Evolutionary conservation across 2,113 vertebrate genomes (phyloP), one percentile per base, ranked within the genome.

Genomic region (Apteryx owenii): DNA sequence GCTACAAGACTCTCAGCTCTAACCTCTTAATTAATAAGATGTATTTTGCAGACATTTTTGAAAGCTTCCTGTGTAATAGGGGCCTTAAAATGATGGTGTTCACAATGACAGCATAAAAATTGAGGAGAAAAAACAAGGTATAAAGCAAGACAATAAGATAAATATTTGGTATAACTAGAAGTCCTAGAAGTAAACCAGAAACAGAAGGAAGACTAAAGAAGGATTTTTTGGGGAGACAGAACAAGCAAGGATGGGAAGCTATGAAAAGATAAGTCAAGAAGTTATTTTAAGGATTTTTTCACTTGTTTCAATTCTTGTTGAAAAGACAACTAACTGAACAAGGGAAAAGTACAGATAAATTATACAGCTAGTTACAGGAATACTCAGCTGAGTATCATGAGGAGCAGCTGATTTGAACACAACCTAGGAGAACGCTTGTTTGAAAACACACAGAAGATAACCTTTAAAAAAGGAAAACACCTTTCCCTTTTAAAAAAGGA

Each of bases 11-110:
- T 53, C 7, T 5, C 76, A 86, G 10, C 25, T 91, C 46, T 81
- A 51, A 33, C 15, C 26, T 86, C 66, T 14, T 89, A 44, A 71
- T 66, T 58, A 87, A 25, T 42, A 78, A 33, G 77, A 68, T 9
- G 25, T 38, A 23, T 78, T 86, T 86, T 90, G 60, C 69, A 84
- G 69, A 81, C 36, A 70, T 89, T 75, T 40, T 91, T 92, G 31
- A 33, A 85, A 54, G 29, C 23, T 12, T 26, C 46, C 65, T 71
- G 12, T 84, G 40, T 68, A 72, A 88, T 53, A 77, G 20, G 16
- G 53, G 79, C 11, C 48, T 64, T 4, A 44, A 65, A 70, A 95
- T 93, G 21, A 14, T 28, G 12, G 42, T 36, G 20, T 53, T 89
- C 22, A 33, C 25, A 58, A 4, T 54, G 44, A 60, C 22, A 58